phyloP scores from a whole-genome alignment of 2,113 vertebrate species.

The Pachycephala philippinensis region DNA sequence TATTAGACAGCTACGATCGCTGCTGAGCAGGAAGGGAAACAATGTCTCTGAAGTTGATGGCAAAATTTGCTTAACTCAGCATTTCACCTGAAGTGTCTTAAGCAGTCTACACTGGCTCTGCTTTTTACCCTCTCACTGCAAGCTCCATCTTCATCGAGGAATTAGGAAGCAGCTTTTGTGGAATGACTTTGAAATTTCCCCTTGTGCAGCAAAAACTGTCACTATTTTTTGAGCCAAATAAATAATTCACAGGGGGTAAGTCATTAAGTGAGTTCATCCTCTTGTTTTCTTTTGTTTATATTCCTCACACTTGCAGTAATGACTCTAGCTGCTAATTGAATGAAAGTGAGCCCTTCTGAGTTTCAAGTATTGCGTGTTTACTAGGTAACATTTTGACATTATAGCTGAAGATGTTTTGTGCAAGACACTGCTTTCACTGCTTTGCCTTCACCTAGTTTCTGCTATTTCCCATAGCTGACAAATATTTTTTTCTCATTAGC shows the following conservation, averaged over 20 bases:
- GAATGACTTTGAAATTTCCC: not conserved
- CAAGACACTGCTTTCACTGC: not conserved
- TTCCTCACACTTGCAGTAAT: not conserved
- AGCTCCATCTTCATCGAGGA: not conserved
- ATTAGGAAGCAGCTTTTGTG: not conserved
- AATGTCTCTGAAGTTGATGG: not conserved
- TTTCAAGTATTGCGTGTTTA: not conserved
- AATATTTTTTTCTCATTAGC: not conserved
- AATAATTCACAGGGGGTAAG: not conserved
- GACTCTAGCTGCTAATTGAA: not conserved
- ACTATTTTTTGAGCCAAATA: not conserved
- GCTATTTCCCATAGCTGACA: rapidly evolving
- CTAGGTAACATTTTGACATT: not conserved
- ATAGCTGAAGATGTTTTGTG: not conserved
- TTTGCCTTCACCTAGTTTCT: not conserved
- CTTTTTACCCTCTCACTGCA: not conserved
- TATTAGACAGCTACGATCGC: not conserved
- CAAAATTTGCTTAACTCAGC: not conserved
- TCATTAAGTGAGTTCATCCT: not conserved
- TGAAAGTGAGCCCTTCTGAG: not conserved
- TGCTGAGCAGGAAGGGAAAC: not conserved
- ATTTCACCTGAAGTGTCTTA: not conserved
- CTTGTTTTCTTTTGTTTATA: not conserved
- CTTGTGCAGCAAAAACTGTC: not conserved
- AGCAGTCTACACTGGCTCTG: not conserved